Evolutionary conservation across 2,797 vertebrate genomes (phyloP), one percentile per base, ranked within the genome.

Genomic region (Chromobotia macracanthus): DNA sequence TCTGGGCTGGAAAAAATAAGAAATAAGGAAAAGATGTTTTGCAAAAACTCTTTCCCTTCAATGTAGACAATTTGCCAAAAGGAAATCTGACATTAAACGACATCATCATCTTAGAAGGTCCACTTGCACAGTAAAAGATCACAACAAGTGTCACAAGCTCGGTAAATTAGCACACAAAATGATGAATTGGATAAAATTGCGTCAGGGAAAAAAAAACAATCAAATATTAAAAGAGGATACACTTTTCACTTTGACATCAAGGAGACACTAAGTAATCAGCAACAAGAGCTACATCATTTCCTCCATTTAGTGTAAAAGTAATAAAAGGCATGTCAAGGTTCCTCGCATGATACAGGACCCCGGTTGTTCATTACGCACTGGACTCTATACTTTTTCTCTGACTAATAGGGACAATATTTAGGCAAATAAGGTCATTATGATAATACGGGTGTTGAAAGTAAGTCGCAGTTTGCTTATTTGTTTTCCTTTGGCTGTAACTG

Each of bases 121-220:
- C 90, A 79, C 85, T 91, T 92, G 92, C 88, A 87, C 91, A 89
- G 83, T 87, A 90, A 89, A 89, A 77, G 85, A 92, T 91, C 86
- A 89, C 83, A 91, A 89, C 77, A 86, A 90, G 91, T 90, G 91
- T 92, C 93, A 92, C 85, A 83, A 85, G 87, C 86, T 79, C 78
- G 79, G 86, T 79, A 88, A 93, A 91, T 91, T 88, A 94, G 90
- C 91, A 89, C 80, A 87, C 83, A 87, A 85, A 87, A 90, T 94
- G 93, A 95, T 91, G 90, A 93, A 95, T 94, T 94, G 93, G 92
- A 92, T 78, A 75, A 93, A 95, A 95, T 94, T 93, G 92, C 84
- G 85, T 50, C 79, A 86, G 81, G 38, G 38, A 41, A 41, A 85
- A 87, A 89, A 84, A 92, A 94, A 92, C 88, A 91, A 94, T 95